Conservation (phyloP, 2,797 vertebrate genomes). For the Chaetophractus vellerosus region DNA sequence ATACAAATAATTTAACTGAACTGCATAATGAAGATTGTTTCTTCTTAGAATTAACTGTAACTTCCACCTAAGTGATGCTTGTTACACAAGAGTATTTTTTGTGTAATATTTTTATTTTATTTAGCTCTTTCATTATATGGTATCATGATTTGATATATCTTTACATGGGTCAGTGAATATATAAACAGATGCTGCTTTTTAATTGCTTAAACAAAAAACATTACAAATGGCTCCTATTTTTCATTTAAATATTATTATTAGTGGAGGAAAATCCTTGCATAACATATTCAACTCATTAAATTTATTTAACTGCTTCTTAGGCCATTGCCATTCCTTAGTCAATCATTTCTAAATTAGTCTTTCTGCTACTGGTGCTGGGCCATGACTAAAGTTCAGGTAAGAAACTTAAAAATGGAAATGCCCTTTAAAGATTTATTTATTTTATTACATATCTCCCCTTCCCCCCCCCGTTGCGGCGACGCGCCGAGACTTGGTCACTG, state of each 20-base stretch:
- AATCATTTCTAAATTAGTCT: not conserved
- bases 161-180: conserved; percentile 31
- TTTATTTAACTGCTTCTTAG: not conserved
- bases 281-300: not conserved
- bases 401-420: conserved; percentile 34
- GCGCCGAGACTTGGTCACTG: too few species aligned
- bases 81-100: not conserved
- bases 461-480: too few species aligned
- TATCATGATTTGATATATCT: not conserved
- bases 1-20: conserved; percentile 61
- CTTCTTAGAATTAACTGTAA: conserved; percentile 50
- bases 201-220: conserved; percentile 27
- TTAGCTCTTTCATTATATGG: not conserved
- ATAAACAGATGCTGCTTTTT: conserved; percentile 42
- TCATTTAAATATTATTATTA: conserved; percentile 40
- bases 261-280: not conserved
- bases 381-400: not conserved
- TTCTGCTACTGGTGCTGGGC: not conserved
- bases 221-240: not conserved
- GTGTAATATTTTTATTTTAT: conserved; percentile 38
- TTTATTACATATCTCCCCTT: too few species aligned
- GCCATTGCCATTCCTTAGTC: not conserved
- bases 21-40: conserved; percentile 46
- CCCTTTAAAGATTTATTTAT: too few species aligned
- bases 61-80: not conserved